Evolutionary conservation across 2,888 invertebrate species (phyloP), one percentile per base, ranked within the genome.

Genomic region (Euproctis similis): DNA sequence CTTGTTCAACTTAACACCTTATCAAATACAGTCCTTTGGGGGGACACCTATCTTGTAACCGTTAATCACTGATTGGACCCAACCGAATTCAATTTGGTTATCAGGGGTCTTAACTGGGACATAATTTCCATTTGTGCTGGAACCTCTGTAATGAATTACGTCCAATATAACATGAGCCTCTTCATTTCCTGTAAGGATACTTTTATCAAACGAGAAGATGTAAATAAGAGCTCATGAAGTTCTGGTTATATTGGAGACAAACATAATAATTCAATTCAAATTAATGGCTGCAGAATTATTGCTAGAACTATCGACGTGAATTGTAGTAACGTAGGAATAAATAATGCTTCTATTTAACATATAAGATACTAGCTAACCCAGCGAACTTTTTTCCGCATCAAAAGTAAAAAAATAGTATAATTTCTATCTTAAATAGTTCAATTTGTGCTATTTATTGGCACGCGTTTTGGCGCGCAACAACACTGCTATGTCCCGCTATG

Each of bases 51-150:
- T 47, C 47, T 46, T 44, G 36, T 47, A 40, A 41, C 42, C 52
- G 61, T 62, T 70, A 69, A 70, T 70, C 64, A 64, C 54, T 46
- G 51, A 53, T 61, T 46, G 55, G 44, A 45, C 65, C 59, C 64
- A 34, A 46, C 60, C 50, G 66, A 49, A 45, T 49, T 43, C 31
- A 39, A 42, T 50, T 44, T 46, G 37, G 53, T 36, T 53, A 55
- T 53, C 49, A 34, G 31, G 31, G 28, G n/a, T 33, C 49, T 41
- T 39, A 42, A 39, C 40, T 41, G 31, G 32, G 35, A 42, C 36
- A 42, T 53, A 54, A 55, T 59, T 50, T 48, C 31, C 40, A 40
- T 42, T 44, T 44, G 46, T 48, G 48, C 43, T 47, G 44, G 46
- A 53, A 44, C 44, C 53, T 41, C 40, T 48, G 31, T 51, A 42